Percentiles rank a stretch among this genome's conserved stretches.
These are phyloP conservation scores for Acanthurus tractus DNA, from an alignment of 2,797 vertebrate genomes.

Conservation along the genomic window DNA sequence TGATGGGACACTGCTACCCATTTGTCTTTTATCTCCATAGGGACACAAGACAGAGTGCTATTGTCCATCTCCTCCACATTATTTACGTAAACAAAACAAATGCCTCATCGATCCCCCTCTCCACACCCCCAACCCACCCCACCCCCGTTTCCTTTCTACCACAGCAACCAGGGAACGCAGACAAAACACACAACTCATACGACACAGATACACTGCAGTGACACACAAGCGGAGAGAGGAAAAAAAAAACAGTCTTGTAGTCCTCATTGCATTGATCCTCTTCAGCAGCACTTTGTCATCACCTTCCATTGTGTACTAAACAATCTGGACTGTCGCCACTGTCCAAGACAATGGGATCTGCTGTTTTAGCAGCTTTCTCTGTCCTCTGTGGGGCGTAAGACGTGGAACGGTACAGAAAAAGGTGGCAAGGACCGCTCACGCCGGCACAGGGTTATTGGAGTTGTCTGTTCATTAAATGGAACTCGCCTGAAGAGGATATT, in stretches of 20 bases:
- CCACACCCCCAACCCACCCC: constrained; percentile 12
- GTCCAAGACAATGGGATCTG: constrained; percentile 42
- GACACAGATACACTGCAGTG: constrained; percentile 25
- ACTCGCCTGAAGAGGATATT: too few species aligned
- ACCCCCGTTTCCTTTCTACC: too few species aligned
- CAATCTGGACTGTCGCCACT: constrained; percentile 25
- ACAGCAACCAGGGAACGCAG: background rate
- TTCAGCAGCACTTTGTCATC: constrained; percentile 76
- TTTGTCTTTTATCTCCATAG: constrained; percentile 79
- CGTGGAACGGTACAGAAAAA: background rate
- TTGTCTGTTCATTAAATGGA: too few species aligned
- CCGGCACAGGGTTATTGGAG: too few species aligned
- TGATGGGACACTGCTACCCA: constrained; percentile 71
- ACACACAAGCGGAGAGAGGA: constrained; percentile 25
- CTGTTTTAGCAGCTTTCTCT: constrained; percentile 32
- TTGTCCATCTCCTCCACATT: constrained; percentile 76
- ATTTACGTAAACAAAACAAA: constrained; percentile 85
- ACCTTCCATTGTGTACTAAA: constrained; percentile 58
- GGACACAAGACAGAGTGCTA: constrained; percentile 78
- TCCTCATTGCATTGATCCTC: constrained; percentile 70
- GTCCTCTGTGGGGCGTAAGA: constrained; percentile 14
- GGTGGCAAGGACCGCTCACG: too few species aligned
- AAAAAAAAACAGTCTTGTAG: constrained; percentile 21
- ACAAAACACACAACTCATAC: constrained; percentile 25
- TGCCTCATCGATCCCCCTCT: constrained; percentile 70